phyloP scores from a whole-genome alignment of 2,797 vertebrate species.

The Hephaestus fuliginosus region DNA sequence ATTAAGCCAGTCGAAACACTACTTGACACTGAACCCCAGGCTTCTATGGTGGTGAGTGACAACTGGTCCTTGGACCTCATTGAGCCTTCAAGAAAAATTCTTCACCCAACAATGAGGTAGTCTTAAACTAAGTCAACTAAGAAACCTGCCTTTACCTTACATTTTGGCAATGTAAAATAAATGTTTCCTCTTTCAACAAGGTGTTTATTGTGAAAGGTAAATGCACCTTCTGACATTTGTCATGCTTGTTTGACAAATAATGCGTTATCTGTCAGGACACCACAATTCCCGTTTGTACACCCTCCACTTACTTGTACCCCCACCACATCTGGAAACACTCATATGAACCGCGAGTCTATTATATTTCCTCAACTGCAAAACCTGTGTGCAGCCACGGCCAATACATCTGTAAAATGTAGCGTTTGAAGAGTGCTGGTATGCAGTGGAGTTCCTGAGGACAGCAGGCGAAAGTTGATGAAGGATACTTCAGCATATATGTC shows the following conservation, averaged over 20 bases:
- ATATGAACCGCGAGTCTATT: conserved; percentile 67
- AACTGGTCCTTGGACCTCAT: not conserved
- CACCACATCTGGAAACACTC: conserved; percentile 83
- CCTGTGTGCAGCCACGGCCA: conserved; percentile 53
- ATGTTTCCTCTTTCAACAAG: conserved; percentile 37
- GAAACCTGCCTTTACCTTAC: conserved; percentile 1
- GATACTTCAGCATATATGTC: conserved; percentile 42
- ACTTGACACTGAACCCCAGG: not conserved
- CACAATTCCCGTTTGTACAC: conserved; percentile 59
- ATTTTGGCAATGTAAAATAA: conserved; percentile 30
- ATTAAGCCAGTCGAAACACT: conserved; percentile 3
- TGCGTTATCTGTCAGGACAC: conserved; percentile 67
- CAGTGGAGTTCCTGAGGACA: conserved; percentile 60
- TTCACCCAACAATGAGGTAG: not conserved
- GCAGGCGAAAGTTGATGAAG: conserved; percentile 53
- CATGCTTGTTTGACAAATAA: conserved; percentile 55
- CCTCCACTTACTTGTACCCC: conserved; percentile 35
- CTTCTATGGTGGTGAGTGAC: not conserved
- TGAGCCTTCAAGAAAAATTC: conserved; percentile 9
- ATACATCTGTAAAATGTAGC: conserved; percentile 78
- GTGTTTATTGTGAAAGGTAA: conserved; percentile 50
- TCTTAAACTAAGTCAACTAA: not conserved
- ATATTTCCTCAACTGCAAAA: conserved; percentile 74
- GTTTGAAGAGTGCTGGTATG: conserved; percentile 68
- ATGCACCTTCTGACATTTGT: conserved; percentile 46